Percentiles rank a stretch among this genome's conserved stretches.
Evolutionary conservation across 2,888 invertebrate genomes (phyloP).

Genomic region (Rhyacophila evoluta): DNA sequence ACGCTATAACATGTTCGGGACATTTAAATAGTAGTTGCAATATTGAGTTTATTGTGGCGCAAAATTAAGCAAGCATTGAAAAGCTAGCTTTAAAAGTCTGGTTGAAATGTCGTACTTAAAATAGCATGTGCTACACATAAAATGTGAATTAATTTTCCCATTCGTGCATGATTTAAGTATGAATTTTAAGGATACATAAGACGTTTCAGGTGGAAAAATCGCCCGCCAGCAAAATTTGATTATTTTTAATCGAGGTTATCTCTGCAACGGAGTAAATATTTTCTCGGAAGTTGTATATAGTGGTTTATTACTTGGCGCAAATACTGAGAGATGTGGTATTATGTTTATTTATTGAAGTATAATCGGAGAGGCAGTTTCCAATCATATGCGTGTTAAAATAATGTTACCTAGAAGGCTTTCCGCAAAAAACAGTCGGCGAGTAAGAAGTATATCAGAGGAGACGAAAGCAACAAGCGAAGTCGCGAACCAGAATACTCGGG

Average conservation of each 20-base stretch:
- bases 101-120: not conserved
- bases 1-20: not conserved
- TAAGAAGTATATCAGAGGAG: slow-evolving; percentile 17
- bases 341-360: no score
- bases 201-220: no score
- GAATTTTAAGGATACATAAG: no score
- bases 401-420: not conserved
- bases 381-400: not conserved
- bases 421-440: slow-evolving; percentile 28
- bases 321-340: no score
- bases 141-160: no score
- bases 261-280: no score
- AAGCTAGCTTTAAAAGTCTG: not conserved
- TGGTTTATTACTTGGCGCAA: no score
- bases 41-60: not conserved
- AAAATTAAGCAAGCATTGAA: not conserved
- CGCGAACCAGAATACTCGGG: slow-evolving; percentile 25
- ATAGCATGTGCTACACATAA: no score
- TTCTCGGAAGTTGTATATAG: no score
- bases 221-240: no score
- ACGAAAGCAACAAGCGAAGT: slow-evolving; percentile 6
- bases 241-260: no score
- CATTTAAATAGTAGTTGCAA: slow-evolving; percentile 14
- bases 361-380: not conserved
- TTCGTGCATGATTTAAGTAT: no score